Base-by-base conservation (phyloP, 2,888 invertebrate genomes). In the Cistogaster globosa region DNA sequence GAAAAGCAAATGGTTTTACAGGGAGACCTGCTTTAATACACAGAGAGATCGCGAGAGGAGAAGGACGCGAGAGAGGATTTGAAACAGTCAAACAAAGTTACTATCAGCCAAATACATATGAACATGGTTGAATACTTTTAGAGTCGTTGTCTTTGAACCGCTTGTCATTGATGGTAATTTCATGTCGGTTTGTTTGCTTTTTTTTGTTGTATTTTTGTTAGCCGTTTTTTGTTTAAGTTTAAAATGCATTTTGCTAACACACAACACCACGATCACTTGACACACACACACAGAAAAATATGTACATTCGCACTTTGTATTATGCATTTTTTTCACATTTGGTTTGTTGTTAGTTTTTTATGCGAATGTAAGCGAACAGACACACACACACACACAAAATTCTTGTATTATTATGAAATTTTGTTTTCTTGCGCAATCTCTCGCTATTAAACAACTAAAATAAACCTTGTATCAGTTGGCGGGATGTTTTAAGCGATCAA, bases 381-480 rank as follows among this genome's bases (percentile, higher is more conserved):
- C 18, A 69, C 53, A 18, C 53, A 38, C 45, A 78, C 20, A 51
- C 74, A 63, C 38, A 45, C 6, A 22, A 45, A 65, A 38, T 84
- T 75, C 79, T 79, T 80, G 76, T 67, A 48, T 58, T 76, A 77
- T 81, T 84, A 80, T 76, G 84, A 81, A 80, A 84, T 84, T 76
- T 84, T 62, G 78, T 82, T 74, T 82, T 85, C 85, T 85, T 85
- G 85, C 85, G 82, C 74, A 85, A 85, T 82, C 68, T 82, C 78
- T 68, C 74, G 71, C 72, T 78, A 74, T 68, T 78, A 69, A 78
- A 55, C 53, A 69, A 71, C 58, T 77, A 18, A 74, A 82, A 82
- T 75, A 85, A 82, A 85, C 85, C 85, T 85, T 85, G 85, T 85
- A 74, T 85, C 78, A 85, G 72, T 85, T 85, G 82, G 85, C 82